Evolutionary conservation across 64 coral and sea anemone species (phyloP), one percentile per base, ranked within the genome.

Genomic region (Montipora sp.): DNA sequence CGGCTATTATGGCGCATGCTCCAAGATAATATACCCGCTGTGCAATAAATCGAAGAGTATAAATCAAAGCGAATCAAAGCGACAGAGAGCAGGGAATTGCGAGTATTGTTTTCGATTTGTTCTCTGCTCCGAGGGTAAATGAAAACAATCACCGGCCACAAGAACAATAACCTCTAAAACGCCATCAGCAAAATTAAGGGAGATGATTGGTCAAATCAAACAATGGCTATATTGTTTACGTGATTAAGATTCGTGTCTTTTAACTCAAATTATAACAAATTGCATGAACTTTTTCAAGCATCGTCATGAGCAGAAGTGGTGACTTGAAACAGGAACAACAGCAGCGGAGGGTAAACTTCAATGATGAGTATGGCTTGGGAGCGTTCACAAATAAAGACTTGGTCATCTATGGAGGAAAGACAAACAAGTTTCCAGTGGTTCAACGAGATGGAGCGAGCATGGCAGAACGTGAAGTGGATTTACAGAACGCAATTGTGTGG

Each of bases 401-500:
- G 65, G 19, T 72, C 6, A 11, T 57, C 8, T 19, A 14, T 20
- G 61, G 63, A 1, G 46, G 46, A 1, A 85, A 85, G 5, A 18
- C 9, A 48, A 70, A 49, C 61, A 70, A 72, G 47, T 14, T 51
- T 47, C 82, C 82, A 19, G 82, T 85, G 19, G 73, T 85, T 20
- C 63, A 85, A 21, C 82, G 82, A 3, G 63, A 85, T 11, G 82
- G 82, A 5, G 61, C 66, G 47, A 85, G 61, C 8, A 85, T 85
- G 36, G 65, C 82, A 5, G 82, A 85, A 5, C 66, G 82, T 70
- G 60, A 85, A 85, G 43, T 71, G 7, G 82, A 85, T 70, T 47
- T 85, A 47, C 63, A 85, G 46, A 85, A 85, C 65, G 82, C 82
- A 5, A 85, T 85, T 50, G 4, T 50, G 19, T 85, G 82, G 82